phyloP scores from a whole-genome alignment of 2,888 invertebrate species.

The Dichetophora obliterata region DNA sequence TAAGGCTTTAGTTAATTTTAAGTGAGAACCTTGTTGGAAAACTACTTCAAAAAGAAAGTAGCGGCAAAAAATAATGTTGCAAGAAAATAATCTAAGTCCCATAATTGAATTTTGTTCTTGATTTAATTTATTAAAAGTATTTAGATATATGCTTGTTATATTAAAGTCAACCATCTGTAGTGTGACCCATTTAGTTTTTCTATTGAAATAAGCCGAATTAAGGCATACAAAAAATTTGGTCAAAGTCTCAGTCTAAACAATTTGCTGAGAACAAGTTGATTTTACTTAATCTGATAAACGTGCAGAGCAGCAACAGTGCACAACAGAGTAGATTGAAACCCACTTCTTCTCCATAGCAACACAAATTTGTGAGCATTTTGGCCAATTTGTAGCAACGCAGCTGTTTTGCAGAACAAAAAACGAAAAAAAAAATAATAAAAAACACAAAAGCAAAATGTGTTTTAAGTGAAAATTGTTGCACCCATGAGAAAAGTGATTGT shows the following conservation, averaged over 20 bases:
- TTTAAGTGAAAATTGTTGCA: conserved; percentile 38
- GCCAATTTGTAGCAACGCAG: conserved; percentile 2
- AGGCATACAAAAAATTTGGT: no score
- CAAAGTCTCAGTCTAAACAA: background rate
- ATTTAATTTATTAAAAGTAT: no score
- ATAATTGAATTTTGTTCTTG: no score
- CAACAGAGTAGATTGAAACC: background rate
- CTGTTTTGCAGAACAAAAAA: background rate
- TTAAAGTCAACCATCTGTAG: no score
- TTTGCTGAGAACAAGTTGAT: background rate
- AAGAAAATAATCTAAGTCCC: no score
- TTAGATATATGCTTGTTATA: no score
- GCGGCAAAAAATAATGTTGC: no score
- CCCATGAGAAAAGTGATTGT: conserved; percentile 4
- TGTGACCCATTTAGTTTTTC: no score
- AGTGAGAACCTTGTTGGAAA: no score
- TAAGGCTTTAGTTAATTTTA: no score
- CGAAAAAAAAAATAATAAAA: conserved; percentile 20
- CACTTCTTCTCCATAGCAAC: conserved; percentile 2
- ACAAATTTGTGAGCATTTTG: conserved; percentile 4
- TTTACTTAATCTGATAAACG: background rate
- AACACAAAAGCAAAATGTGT: conserved; percentile 11
- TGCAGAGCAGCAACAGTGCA: background rate
- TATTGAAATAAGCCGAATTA: no score
- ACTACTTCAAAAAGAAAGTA: no score